Evolutionary conservation across 2,113 vertebrate genomes (phyloP).

Genomic region (Macrotis lagotis): DNA sequence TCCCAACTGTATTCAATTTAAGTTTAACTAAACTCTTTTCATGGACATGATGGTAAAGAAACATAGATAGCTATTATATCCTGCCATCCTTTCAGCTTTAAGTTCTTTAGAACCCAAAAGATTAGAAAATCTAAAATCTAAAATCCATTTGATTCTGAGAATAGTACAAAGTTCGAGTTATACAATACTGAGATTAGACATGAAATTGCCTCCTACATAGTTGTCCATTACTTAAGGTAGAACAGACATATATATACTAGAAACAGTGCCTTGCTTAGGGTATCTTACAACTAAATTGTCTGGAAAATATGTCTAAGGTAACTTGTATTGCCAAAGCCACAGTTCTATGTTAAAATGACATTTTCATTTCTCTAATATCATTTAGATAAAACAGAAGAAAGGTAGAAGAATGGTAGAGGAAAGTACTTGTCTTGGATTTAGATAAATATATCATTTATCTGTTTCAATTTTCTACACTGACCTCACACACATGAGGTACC

Average conservation of each 20-base stretch:
- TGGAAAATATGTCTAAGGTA: background rate
- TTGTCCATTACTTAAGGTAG: background rate
- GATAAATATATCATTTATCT: background rate
- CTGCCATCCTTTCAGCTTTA: constrained; percentile 12
- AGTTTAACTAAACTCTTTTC: constrained; percentile 2
- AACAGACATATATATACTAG: background rate
- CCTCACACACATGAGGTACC: constrained; percentile 28
- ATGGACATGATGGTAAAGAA: background rate
- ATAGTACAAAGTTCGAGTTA: constrained; percentile 53
- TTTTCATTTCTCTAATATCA: background rate
- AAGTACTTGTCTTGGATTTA: background rate
- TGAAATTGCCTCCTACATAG: background rate
- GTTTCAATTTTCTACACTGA: constrained; percentile 1
- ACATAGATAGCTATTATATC: background rate
- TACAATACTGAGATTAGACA: background rate
- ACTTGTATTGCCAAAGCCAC: background rate
- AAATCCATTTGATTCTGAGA: background rate
- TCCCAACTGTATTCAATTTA: constrained; percentile 22
- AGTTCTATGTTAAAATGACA: background rate
- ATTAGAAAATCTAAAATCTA: constrained; percentile 38
- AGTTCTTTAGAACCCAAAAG: background rate
- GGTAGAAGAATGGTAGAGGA: background rate
- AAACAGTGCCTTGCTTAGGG: background rate
- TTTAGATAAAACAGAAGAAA: background rate
- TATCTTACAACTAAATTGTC: background rate